Base-by-base conservation (phyloP, 2,797 vertebrate species). In the Gambusia yucatana region DNA sequence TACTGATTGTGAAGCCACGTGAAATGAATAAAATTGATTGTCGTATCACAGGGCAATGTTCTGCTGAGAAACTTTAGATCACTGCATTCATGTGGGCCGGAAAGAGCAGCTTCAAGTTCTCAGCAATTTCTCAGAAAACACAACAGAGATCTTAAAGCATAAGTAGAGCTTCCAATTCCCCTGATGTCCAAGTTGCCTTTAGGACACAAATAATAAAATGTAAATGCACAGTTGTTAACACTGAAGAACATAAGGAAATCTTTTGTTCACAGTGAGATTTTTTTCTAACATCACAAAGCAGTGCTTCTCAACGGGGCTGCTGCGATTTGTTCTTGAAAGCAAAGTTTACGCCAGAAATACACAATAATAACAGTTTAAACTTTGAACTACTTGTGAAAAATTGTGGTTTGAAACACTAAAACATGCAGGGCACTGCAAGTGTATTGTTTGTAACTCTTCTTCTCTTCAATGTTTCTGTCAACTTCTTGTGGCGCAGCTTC, bases 1-100 rank as follows among this genome's bases (percentile, higher is more conserved):
- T 41, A 73, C 7, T 16, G 72, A 73, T 73, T 73, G 48, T 52
- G 39, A 41, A 73, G 48, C 48, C 50, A 73, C 36, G 72, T 52
- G 16, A 63, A 47, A 33, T 55, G 44, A 48, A 65, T 48, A 16
- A 14, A 65, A n/a, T 65, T 17, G 28, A 76, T 75, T 63, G 14
- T 9, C 6, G 1, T 14, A 25, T 48, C 17, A 39, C 44, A 47
- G 47, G 41, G 20, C 33, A n/a, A 39, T n/a, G 22, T 65, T 48
- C 13, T 67, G 30, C 44, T 39, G 30, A 33, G 59, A 39, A 67
- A 48, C 75, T 46, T 76, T 48, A 22, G 44, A 36, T 16, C 63
- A 48, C 41, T 36, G 72, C 2, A 9, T n/a, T 46, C 6, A 76
- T 36, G 74, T 36, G 59, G 28, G 10, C 43, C 1, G 22, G 44